Base-by-base conservation (phyloP, 2,888 invertebrate species). In the Drosophila austrosaltans region DNA sequence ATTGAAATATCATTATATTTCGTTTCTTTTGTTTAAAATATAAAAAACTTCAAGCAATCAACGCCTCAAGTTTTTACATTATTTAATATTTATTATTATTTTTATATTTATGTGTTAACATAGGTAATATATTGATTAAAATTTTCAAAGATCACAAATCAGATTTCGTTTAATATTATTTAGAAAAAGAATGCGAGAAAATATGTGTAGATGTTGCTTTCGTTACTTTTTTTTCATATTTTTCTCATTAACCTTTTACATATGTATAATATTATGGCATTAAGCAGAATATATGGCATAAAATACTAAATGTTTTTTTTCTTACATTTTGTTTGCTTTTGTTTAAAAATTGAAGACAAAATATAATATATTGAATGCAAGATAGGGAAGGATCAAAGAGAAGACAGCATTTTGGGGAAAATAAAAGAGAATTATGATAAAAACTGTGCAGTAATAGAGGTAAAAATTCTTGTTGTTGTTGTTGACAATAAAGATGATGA, bases 81-180 rank as follows among this genome's bases (percentile, higher is more conserved):
- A 76, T 82, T 72, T 60, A 72, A 81, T 81, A 75, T 66, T 65
- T 59, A 80, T 72, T 69, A 80, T 77, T 72, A 72, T 61, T 75
- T 72, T 76, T 67, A 84, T 80, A 82, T 72, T 75, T 87, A 88
- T 74, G 72, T 82, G 80, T 79, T 84, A 80, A 79, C 70, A 77
- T 86, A 83, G 74, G 72, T 66, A 76, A 75, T 77, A 75, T 80
- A 87, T 78, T 88, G 81, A 81, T 86, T 66, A 83, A 70, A 78
- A 78, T 70, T 88, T 88, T 81, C 83, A 83, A 59, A 88, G 84
- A 83, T 83, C 83, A 83, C 83, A 83, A 83, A 81, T 87, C 77
- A 78, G 83, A 88, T 86, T 86, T 83, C 80, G 59, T 77, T 77
- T 79, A 82, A 72, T 61, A 70, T 82, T 75, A 69, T 40, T 3